Conservation (phyloP, 2,113 vertebrate genomes). For the Spilogale gracilis region DNA sequence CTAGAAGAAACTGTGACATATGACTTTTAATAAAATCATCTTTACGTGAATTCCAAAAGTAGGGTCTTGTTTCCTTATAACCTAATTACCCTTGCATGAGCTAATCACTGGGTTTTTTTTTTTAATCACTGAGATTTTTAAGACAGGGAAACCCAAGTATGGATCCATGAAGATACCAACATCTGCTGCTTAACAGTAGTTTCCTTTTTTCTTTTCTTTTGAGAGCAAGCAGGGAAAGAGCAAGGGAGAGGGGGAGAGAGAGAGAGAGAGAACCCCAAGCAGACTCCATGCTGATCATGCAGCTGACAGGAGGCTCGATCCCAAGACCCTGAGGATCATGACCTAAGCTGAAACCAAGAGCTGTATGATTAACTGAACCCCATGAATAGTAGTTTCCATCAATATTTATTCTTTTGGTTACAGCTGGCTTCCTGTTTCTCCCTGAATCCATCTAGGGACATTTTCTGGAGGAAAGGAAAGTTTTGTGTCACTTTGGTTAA, state of each 20-base stretch:
- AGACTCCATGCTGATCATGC: not conserved
- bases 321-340: not conserved
- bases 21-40: slow-evolving; percentile 4
- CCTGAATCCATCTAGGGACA: not conserved
- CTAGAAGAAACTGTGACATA: slow-evolving; percentile 29
- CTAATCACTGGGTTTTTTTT: not conserved
- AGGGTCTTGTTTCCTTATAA: slow-evolving; percentile 16
- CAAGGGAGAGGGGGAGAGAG: not conserved
- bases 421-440: slow-evolving; percentile 1
- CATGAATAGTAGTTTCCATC: not conserved
- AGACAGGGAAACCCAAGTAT: not conserved
- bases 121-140: not conserved
- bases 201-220: not conserved
- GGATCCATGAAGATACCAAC: not conserved
- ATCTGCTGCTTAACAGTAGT: not conserved
- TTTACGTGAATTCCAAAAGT: slow-evolving; percentile 37
- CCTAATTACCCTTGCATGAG: not conserved
- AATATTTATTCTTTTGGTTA: slow-evolving; percentile 22
- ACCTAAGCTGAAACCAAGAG: not conserved
- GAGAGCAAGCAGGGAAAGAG: not conserved
- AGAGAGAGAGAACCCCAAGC: not conserved
- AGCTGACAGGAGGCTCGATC: not conserved
- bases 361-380: not conserved
- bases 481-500: not conserved
- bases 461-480: slow-evolving; percentile 31